Conservation (phyloP, 2,888 invertebrate species). For the Euzetes globulus region DNA sequence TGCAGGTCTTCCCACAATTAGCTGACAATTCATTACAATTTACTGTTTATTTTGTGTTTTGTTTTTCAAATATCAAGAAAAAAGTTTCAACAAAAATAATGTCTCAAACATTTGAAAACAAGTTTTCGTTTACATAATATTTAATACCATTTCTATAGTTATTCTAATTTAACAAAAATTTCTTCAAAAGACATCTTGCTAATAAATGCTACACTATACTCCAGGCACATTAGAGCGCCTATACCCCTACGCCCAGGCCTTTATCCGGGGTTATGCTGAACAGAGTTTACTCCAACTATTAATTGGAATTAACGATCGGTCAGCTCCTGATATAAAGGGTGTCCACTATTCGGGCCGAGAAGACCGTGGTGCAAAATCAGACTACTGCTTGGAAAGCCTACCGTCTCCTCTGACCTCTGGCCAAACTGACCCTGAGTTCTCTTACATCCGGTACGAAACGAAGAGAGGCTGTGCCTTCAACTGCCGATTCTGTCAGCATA, state of each 20-base stretch:
- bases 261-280: constrained; percentile 5
- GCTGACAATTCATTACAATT: too few species aligned
- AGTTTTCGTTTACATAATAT: too few species aligned
- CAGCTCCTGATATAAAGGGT: neutral
- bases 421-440: neutral
- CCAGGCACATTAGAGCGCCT: neutral
- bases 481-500: neutral
- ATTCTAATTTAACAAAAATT: neutral
- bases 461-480: neutral
- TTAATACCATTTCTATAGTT: neutral
- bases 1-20: too few species aligned
- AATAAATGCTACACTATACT: neutral
- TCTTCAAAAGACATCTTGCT: too few species aligned
- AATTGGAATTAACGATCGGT: too few species aligned
- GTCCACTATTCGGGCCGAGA: neutral
- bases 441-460: neutral
- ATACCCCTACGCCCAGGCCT: neutral
- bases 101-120: too few species aligned
- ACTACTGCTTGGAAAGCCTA: neutral
- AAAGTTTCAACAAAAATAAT: too few species aligned
- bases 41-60: too few species aligned
- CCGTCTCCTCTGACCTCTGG: neutral
- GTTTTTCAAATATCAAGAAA: too few species aligned
- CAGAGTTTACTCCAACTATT: neutral
- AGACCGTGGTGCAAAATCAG: neutral